phyloP scores from a whole-genome alignment of 2,888 invertebrate species.

The Tachystola acroxantha region DNA sequence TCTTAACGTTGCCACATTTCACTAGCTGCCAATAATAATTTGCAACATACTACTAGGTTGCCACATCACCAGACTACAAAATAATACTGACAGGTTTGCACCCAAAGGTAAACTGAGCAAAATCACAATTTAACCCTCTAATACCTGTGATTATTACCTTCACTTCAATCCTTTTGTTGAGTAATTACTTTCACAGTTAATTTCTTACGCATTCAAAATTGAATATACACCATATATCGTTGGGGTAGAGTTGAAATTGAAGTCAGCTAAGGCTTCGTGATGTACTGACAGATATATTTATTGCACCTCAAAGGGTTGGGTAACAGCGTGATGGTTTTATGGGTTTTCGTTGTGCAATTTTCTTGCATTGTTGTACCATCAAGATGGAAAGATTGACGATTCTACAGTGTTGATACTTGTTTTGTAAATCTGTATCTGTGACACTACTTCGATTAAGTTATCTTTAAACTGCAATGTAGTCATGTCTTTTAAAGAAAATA shows the following conservation, averaged over 20 bases:
- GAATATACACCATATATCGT: conserved; percentile 17
- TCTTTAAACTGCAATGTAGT: no score
- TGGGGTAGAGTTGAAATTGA: conserved; percentile 23
- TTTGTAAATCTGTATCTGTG: no score
- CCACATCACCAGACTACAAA: no score
- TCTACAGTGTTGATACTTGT: conserved; percentile 19
- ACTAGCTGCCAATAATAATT: no score
- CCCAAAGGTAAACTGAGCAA: conserved; percentile 46
- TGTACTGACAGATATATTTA: conserved; percentile 57
- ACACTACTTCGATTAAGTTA: background rate
- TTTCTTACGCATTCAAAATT: background rate
- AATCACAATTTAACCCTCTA: conserved; percentile 36
- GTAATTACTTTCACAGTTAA: conserved; percentile 64
- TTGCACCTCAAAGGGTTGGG: conserved; percentile 71
- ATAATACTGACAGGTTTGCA: conserved; percentile 32
- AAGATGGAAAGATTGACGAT: conserved; percentile 18
- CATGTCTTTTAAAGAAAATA: no score
- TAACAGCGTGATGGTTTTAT: conserved; percentile 67
- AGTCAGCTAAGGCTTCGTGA: conserved; percentile 8
- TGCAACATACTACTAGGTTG: no score
- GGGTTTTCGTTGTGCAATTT: conserved; percentile 68
- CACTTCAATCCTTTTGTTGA: conserved; percentile 47
- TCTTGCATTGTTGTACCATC: conserved; percentile 50
- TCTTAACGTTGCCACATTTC: no score
- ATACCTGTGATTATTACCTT: conserved; percentile 64